These are phyloP conservation scores for Laticauda laticaudata DNA, from an alignment of 2,113 vertebrate species.

Conservation along the genomic window DNA sequence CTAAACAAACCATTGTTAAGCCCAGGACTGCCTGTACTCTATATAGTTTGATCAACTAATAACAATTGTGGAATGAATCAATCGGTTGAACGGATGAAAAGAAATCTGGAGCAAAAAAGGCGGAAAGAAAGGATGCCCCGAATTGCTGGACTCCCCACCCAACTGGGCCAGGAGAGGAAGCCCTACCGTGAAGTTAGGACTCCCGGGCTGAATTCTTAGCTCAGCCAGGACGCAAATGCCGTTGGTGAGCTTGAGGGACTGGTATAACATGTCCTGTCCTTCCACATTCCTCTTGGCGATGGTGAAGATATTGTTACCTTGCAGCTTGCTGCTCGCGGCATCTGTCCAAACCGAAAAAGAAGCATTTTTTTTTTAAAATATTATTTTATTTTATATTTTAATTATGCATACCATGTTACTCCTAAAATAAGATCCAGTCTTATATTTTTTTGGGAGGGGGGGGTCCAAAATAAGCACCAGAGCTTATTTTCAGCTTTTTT, in stretches of 20 bases:
- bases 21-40: not conserved
- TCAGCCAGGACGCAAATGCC: constrained; percentile 95
- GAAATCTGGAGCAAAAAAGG: not conserved
- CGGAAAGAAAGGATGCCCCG: too few species aligned
- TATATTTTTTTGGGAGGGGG: too few species aligned
- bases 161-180: not conserved
- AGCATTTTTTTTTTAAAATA: not conserved
- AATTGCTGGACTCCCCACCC: not conserved
- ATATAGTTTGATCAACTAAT: not conserved
- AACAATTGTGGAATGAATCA: not conserved
- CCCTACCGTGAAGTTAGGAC: constrained; percentile 82
- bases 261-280: constrained; percentile 98
- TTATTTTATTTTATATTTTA: too few species aligned
- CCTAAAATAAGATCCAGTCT: too few species aligned
- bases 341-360: constrained; percentile 66
- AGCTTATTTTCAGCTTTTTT: too few species aligned
- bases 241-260: constrained; percentile 92
- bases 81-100: not conserved
- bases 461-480: too few species aligned
- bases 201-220: constrained; percentile 87
- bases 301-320: constrained; percentile 94
- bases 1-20: not conserved
- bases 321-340: constrained; percentile 84
- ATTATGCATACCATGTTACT: too few species aligned
- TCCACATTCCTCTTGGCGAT: constrained; percentile 94